A percentile compares a stretch with the other conserved stretches of the same genome.
Evolutionary conservation across 2,113 vertebrate genomes (phyloP).

Genomic region (Rynchops niger): DNA sequence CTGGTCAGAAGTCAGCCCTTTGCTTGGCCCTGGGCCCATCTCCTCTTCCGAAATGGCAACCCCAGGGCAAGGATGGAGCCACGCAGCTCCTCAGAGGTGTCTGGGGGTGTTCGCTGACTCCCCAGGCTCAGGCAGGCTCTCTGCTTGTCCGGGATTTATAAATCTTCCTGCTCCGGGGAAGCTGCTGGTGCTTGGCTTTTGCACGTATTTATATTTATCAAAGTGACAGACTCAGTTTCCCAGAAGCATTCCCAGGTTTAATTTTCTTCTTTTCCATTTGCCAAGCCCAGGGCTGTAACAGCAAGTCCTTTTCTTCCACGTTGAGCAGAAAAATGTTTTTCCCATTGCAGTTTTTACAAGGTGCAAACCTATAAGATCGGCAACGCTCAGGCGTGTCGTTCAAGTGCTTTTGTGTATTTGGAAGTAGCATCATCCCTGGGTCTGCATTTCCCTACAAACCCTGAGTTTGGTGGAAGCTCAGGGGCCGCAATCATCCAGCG

Average conservation of each 20-base stretch:
- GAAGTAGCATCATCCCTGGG: neutral
- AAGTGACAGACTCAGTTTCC: neutral
- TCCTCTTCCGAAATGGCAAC: neutral
- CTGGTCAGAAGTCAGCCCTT: neutral
- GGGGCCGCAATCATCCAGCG: neutral
- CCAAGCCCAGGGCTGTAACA: neutral
- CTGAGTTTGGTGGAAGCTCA: neutral
- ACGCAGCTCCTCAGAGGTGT: neutral
- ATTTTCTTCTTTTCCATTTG: neutral
- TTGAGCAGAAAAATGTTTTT: neutral
- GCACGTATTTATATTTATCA: neutral
- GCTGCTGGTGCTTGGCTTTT: neutral
- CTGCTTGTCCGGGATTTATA: neutral
- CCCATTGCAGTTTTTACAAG: neutral
- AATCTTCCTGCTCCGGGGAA: neutral
- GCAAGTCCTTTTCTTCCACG: neutral
- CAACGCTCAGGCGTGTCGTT: rapidly evolving
- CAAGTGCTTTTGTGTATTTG: neutral
- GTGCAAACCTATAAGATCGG: rapidly evolving
- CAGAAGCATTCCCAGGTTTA: neutral
- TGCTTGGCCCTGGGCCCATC: neutral
- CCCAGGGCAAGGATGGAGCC: rapidly evolving
- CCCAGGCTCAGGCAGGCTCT: neutral
- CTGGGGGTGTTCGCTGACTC: rapidly evolving
- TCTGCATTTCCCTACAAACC: neutral